Conservation (phyloP, 1,140 invertebrate genomes). For the Aphis craccivora region DNA sequence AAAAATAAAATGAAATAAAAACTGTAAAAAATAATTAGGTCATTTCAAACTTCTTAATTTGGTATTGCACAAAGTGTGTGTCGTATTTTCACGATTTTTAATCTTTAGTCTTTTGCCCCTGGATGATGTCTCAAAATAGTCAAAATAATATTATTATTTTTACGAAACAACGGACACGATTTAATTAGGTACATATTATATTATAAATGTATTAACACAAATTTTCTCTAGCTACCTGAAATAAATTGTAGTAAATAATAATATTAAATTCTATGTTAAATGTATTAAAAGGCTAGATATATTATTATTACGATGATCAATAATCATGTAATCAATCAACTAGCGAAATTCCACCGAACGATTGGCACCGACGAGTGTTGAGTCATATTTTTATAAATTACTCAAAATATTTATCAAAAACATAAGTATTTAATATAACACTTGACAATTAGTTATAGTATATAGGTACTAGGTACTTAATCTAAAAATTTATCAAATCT, state of each 20-base stretch:
- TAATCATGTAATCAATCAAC: background rate
- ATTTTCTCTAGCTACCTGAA: background rate
- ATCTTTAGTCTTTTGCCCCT: no score
- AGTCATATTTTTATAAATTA: background rate
- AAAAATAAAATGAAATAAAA: no score
- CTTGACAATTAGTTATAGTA: background rate
- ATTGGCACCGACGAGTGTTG: background rate
- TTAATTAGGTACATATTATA: background rate
- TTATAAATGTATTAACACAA: background rate
- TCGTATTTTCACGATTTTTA: no score
- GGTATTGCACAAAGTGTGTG: no score
- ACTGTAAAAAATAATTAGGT: no score
- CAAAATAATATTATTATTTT: no score
- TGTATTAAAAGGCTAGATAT: background rate
- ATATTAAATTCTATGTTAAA: background rate
- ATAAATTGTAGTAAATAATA: background rate
- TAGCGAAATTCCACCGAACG: background rate
- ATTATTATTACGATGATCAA: background rate
- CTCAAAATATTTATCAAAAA: background rate
- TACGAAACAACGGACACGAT: background rate
- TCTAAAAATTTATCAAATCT: background rate
- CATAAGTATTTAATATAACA: background rate
- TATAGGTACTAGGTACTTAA: background rate
- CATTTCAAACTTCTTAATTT: no score
- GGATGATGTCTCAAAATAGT: background rate